Evolutionary conservation across 2,888 invertebrate species (phyloP), one percentile per base, ranked within the genome.

Genomic region (Pyrocoelia pectoralis): DNA sequence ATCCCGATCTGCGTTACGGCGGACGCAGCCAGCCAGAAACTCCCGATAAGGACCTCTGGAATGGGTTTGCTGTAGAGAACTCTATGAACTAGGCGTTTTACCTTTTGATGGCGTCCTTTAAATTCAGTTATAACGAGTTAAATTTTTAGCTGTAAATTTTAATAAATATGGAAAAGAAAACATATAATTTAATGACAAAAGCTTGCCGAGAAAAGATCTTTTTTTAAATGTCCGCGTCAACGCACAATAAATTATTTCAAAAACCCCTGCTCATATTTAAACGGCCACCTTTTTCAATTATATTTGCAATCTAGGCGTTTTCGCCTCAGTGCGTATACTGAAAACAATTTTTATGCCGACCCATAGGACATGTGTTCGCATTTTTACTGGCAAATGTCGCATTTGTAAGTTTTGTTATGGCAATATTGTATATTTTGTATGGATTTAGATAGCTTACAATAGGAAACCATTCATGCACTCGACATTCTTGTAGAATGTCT

Each of bases 11-110:
- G 73, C 77, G 75, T 76, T 75, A 76, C 79, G 79, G 76, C 77
- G 76, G 73, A 77, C 73, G 75, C 81, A 81, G 75, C 81, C 80
- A 81, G 77, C 80, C 79, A 80, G 81, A 81, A 81, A 81, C 79
- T 78, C 76, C 76, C 80, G 81, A 81, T 81, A 81, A 81, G 81
- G 81, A 77, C 77, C 73, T 74, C 74, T 72, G 70, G 71, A 77
- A 73, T 71, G 72, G 75, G 76, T 74, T 70, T 60, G 62, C 55
- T 62, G 63, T 55, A 46, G 64, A 60, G 60, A 52, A 63, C 33
- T 41, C 56, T 61, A 51, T 29, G 52, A 52, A 64, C 60, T 58
- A 68, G 41, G 56, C 61, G 56, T 51, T 58, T 66, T 66, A 65
- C 63, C 63, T 63, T 33, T 33, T 59, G 58, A 56, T 50, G 48